Base-by-base conservation (phyloP, 2,797 vertebrate genomes). In the Melanotaenia boesemani region DNA sequence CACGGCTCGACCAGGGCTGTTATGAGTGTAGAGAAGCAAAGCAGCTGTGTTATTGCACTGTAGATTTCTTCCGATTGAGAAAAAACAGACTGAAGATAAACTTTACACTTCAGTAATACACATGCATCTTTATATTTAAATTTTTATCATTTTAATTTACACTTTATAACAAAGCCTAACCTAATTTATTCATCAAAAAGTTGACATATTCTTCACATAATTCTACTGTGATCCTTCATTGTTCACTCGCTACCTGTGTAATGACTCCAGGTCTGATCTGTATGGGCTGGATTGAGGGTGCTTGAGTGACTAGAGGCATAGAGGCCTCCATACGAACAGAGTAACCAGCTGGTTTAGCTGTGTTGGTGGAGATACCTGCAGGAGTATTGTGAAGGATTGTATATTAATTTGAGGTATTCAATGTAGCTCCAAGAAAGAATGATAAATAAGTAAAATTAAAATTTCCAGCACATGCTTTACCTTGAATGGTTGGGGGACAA, bases 211-310 rank as follows among this genome's bases (percentile, higher is more conserved):
- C 15, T 44, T 20, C 30, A 32, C 28, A 20, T 16, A 15, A 20
- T 28, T 24, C 1, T 26, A 30, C 8, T 10, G 28, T 2, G 59
- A 6, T n/a, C 24, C 39, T 57, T 68, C n/a, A 2, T 37, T 36
- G 9, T 13, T 50, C 5, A 5, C 41, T 44, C 55, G 86, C 76
- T 88, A 99, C 98, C 96, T 98, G 98, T 81, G 97, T 96, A 77
- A 99, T 96, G 88, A 99, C 95, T 79, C 97, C 97, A 50, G 97
- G 96, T 94, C 96, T 94, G 70, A 99, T 96, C 91, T 99, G 98
- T 34, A 99, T 87, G 5, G 97, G 97, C 83, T 98, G 98, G 65
- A 99, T 96, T 70, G 97, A 85, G 0, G 97, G 95, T 48, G 96
- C 97, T 91, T 99, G 98, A 73, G 97, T 97, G 69, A 97, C 96